Evolutionary conservation across 2,113 vertebrate genomes (phyloP), one percentile per base, ranked within the genome.

Genomic region (Oreochromis aureus): DNA sequence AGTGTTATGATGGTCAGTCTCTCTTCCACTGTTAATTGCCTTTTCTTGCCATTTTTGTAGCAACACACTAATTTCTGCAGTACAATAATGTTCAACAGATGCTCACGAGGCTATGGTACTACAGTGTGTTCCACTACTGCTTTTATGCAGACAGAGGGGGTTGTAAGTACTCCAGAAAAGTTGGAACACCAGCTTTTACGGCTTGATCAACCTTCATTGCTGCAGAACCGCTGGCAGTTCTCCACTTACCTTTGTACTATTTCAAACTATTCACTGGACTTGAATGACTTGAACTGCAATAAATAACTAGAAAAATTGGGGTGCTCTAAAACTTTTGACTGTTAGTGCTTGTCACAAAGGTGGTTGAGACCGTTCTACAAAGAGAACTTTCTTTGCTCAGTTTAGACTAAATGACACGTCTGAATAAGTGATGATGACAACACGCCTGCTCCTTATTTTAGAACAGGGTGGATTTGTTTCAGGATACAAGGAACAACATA

Each of bases 361-460:
- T 30, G n/a, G 32, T 83, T 27, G 39, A 5, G 39, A 22, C 5
- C 24, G 2, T 58, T 44, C n/a, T 4, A 76, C 36, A 79, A 51
- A 73, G 7, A 61, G 2, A 83, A 36, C 22, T 30, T 85, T 16
- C 34, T 89, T 54, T 34, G 39, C 53, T 83, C 24, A 13, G 15
- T 44, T 73, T 51, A 58, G 24, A 36, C 12, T 3, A 5, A 34
- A 19, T 83, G 87, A 87, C 48, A 7, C 53, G n/a, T 32, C 54
- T 58, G 27, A 46, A 80, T 82, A 46, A 9, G 7, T 9, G 13
- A 7, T 36, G 69, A 87, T 82, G 87, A 91, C 63, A 84, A 53
- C 85, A 81, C 13, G 80, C 81, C 79, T 90, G 69, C 44, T 83
- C 32, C 61, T 61, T 69, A 78, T 83, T 55, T 85, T 55, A 88